Percentiles rank a stretch among this genome's conserved stretches.
Evolutionary conservation across 2,113 vertebrate species (phyloP).

Genomic region (Lophura nycthemera): DNA sequence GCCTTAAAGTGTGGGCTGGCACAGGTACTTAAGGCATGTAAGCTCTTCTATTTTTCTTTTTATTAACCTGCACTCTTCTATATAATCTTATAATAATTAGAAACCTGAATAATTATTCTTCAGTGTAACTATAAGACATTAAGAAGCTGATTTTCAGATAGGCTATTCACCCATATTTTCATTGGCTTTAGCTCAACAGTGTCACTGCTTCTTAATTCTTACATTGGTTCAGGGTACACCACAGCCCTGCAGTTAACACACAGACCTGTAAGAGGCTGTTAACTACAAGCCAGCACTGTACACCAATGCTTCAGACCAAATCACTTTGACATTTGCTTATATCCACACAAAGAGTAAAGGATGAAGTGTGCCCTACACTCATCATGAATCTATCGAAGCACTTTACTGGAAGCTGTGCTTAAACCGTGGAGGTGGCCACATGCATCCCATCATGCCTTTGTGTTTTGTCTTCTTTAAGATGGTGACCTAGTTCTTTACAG

Average conservation of each 20-base stretch:
- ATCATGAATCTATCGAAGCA: not conserved
- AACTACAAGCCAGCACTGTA: not conserved
- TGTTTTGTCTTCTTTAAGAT: not conserved
- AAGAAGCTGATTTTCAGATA: not conserved
- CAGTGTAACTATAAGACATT: not conserved
- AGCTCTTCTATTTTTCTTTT: not conserved
- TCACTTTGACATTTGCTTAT: not conserved
- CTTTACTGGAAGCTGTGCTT: not conserved
- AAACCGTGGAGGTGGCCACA: not conserved
- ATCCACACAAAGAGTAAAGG: not conserved
- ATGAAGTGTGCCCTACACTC: fast-evolving
- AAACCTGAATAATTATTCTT: not conserved
- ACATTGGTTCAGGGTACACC: not conserved
- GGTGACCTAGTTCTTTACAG: not conserved
- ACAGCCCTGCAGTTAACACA: not conserved
- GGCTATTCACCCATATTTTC: not conserved
- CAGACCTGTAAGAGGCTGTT: not conserved
- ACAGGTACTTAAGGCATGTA: not conserved
- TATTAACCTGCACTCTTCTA: not conserved
- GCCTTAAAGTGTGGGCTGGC: not conserved
- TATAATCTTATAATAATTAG: not conserved
- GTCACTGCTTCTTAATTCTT: not conserved
- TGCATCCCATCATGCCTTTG: not conserved
- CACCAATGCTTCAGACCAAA: not conserved
- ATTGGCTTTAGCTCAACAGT: not conserved